Percentiles rank a stretch among this genome's conserved stretches.
phyloP scores from a whole-genome alignment of 2,888 invertebrate genomes.

The Lasioglossum pauxillum region DNA sequence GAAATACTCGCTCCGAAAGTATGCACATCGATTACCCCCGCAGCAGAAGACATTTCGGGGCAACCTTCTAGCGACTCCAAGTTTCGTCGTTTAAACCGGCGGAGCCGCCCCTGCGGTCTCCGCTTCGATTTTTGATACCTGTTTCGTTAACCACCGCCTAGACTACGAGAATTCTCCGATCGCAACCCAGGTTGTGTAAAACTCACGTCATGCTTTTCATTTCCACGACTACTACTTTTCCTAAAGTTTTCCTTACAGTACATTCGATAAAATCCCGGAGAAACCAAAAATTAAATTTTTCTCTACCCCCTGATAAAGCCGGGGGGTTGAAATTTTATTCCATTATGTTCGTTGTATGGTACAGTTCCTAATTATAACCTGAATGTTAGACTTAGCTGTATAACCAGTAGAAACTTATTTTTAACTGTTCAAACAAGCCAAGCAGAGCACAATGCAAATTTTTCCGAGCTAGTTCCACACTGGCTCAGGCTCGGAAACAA shows the following conservation, averaged over 20 bases:
- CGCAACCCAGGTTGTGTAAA: not conserved
- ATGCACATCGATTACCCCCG: conserved; percentile 28
- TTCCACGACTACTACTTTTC: too few relatives aligned
- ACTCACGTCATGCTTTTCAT: too few relatives aligned
- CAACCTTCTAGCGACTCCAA: not conserved
- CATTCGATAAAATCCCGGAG: not conserved
- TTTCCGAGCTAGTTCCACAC: not conserved
- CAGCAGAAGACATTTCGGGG: conserved; percentile 1
- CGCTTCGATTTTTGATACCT: not conserved
- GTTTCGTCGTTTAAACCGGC: not conserved
- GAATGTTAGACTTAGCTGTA: not conserved
- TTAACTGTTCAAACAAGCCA: not conserved
- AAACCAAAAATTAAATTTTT: not conserved
- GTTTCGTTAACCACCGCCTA: not conserved
- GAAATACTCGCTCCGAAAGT: conserved; percentile 22
- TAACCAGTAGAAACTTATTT: not conserved
- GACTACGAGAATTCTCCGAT: not conserved
- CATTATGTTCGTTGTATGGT: not conserved
- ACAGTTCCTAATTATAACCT: not conserved
- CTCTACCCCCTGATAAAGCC: not conserved
- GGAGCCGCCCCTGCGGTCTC: not conserved
- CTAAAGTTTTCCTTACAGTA: not conserved
- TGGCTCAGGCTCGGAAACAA: not conserved
- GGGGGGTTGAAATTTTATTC: not conserved
- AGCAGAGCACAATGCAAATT: not conserved